Conservation (phyloP, 2,888 invertebrate genomes). For the Ceratothoa steindachneri region DNA sequence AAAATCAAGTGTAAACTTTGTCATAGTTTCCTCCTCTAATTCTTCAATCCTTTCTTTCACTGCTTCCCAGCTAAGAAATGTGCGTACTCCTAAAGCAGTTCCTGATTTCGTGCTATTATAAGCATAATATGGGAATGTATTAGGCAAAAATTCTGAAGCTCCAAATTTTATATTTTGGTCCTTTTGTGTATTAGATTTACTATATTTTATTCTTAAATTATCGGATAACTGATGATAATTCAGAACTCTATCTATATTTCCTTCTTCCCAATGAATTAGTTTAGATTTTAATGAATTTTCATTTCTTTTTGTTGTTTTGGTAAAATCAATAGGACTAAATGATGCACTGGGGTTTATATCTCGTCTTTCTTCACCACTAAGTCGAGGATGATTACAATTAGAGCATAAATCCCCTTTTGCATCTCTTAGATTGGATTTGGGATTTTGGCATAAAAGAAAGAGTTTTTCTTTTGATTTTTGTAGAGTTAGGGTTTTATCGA, state of each 20-base stretch:
- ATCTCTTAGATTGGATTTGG: background rate
- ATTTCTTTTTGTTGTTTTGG: too few species aligned
- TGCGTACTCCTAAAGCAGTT: background rate
- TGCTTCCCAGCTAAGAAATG: background rate
- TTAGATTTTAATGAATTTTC: background rate
- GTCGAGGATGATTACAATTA: too few species aligned
- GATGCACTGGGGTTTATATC: too few species aligned
- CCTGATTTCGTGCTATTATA: background rate
- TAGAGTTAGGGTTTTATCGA: background rate
- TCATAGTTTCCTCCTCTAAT: background rate
- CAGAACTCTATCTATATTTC: background rate
- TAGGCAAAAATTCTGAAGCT: background rate
- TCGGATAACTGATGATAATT: background rate
- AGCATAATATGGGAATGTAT: background rate
- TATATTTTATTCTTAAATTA: background rate
- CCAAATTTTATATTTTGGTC: background rate
- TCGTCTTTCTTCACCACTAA: background rate
- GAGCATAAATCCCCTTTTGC: too few species aligned
- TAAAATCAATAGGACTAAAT: too few species aligned
- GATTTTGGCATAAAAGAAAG: background rate
- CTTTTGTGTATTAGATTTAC: background rate
- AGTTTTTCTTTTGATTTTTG: background rate
- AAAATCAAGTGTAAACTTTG: background rate
- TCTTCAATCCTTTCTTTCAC: conserved; percentile 1
- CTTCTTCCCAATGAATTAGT: background rate